Evolutionary conservation across 2,888 invertebrate species (phyloP).

Genomic region (Alviniconcha strummeri): DNA sequence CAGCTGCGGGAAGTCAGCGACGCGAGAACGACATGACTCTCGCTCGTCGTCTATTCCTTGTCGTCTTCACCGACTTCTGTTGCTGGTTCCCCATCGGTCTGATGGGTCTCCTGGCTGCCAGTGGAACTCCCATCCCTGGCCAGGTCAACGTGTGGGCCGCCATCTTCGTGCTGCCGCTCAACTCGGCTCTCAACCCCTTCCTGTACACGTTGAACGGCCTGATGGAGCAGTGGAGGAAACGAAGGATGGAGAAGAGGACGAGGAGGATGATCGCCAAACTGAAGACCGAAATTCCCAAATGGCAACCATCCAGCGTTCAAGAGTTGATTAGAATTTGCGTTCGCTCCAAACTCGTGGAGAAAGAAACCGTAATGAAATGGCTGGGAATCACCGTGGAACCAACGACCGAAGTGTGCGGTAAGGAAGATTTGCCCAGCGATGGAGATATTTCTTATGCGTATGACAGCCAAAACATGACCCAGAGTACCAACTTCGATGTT

Average conservation of each 20-base stretch:
- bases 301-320: too few species aligned
- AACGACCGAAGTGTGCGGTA: too few species aligned
- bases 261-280: too few species aligned
- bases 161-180: constrained; percentile 76
- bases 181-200: constrained; percentile 76
- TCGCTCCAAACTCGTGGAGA: too few species aligned
- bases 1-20: background rate
- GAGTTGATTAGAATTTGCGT: too few species aligned
- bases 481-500: too few species aligned
- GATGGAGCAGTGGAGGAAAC: background rate
- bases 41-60: background rate
- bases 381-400: too few species aligned
- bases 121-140: constrained; percentile 34
- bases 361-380: too few species aligned
- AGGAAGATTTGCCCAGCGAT: too few species aligned
- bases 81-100: constrained; percentile 28
- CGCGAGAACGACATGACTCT: background rate
- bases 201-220: constrained; percentile 36
- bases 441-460: too few species aligned
- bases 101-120: constrained; percentile 36
- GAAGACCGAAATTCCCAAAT: too few species aligned
- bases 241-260: background rate
- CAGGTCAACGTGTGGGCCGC: constrained; percentile 38
- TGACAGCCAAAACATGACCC: too few species aligned
- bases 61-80: constrained; percentile 9